Evolutionary conservation across 2,113 vertebrate species (phyloP).

Genomic region (Dasyurus viverrinus): DNA sequence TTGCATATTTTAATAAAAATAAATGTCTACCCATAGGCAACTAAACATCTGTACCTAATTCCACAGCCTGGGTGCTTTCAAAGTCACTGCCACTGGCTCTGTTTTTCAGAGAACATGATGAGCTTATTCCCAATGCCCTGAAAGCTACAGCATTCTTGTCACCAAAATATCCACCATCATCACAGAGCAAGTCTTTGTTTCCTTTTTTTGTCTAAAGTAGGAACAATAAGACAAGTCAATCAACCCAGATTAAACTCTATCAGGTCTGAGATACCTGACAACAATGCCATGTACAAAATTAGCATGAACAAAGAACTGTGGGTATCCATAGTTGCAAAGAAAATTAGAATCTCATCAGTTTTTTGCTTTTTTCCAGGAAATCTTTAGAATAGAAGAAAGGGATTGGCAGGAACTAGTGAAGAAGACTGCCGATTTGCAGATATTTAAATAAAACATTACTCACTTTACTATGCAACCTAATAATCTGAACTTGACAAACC

Average conservation of each 20-base stretch:
- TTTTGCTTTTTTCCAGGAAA: conserved; percentile 66
- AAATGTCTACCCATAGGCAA: conserved; percentile 73
- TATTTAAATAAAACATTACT: conserved; percentile 49
- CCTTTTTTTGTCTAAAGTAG: conserved; percentile 47
- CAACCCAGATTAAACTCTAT: conserved; percentile 26
- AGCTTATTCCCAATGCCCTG: conserved; percentile 41
- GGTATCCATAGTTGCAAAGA: background rate
- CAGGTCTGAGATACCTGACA: conserved; percentile 51
- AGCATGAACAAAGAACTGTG: background rate
- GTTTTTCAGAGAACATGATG: conserved; percentile 53
- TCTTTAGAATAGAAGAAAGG: conserved; percentile 31
- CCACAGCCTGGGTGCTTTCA: conserved; percentile 64
- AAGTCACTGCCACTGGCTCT: conserved; percentile 65
- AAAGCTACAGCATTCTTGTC: conserved; percentile 48
- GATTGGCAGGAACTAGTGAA: background rate
- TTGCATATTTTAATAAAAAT: conserved; percentile 74
- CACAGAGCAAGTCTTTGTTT: conserved; percentile 55
- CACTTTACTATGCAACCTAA: conserved; percentile 12
- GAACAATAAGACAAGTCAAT: conserved; percentile 67
- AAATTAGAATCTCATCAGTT: conserved; percentile 61
- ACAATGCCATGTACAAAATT: background rate
- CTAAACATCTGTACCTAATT: conserved; percentile 77
- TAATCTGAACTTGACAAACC: conserved; percentile 53
- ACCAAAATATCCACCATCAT: conserved; percentile 36
- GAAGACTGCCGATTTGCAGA: conserved; percentile 60